Percentiles rank a stretch among this genome's conserved stretches.
Conservation (phyloP, 2,113 vertebrate species). For the Neopipo cinnamomea region DNA sequence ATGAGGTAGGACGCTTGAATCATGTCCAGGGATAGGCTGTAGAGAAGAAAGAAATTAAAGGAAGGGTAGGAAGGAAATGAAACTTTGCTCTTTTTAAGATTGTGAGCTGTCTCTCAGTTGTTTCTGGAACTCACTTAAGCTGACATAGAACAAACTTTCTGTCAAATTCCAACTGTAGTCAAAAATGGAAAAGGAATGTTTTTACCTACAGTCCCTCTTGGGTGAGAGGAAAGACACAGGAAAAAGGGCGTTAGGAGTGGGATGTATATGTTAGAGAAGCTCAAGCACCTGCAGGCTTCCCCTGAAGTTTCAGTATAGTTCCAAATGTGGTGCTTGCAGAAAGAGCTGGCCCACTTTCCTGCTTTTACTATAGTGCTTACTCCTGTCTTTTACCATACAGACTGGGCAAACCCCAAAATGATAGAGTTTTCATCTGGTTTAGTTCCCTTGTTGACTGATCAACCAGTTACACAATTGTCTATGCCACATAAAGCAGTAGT, state of each 20-base stretch:
- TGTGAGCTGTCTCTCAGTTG: not conserved
- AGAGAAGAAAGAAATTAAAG: not conserved
- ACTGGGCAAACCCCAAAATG: not conserved
- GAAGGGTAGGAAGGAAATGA: not conserved
- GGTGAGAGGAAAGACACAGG: not conserved
- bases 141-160: not conserved
- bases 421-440: not conserved
- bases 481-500: not conserved
- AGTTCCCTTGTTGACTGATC: not conserved
- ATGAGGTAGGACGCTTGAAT: not conserved
- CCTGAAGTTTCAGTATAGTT: not conserved
- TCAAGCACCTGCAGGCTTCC: not conserved
- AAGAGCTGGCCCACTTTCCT: not conserved
- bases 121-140: not conserved
- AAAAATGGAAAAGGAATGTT: not conserved
- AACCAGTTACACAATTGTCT: not conserved
- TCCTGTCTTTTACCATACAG: not conserved
- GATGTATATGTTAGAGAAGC: not conserved
- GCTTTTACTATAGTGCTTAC: not conserved
- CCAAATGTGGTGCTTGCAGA: not conserved
- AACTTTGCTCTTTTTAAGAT: not conserved
- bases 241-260: too few species aligned
- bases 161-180: not conserved
- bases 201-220: not conserved
- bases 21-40: not conserved